A percentile compares a stretch with the other conserved stretches of the same genome.
Evolutionary conservation across 2,113 vertebrate species (phyloP).

Genomic region (Odontophorus gujanensis): DNA sequence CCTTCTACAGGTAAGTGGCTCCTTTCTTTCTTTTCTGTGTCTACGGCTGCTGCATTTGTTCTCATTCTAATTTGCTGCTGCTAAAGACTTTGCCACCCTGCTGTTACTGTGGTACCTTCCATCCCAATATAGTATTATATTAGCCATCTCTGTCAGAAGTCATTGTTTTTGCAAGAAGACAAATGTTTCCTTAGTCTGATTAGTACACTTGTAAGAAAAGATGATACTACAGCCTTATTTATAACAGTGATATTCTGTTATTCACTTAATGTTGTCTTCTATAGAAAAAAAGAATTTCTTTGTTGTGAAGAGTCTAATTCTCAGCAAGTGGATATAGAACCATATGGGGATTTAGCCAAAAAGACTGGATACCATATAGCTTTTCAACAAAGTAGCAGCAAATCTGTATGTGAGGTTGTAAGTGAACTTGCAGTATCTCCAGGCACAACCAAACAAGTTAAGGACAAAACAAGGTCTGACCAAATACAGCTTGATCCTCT

Average conservation of each 20-base stretch:
- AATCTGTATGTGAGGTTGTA: neutral
- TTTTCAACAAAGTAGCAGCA: neutral
- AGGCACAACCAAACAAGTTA: neutral
- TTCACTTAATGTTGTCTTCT: neutral
- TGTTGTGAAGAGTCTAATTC: neutral
- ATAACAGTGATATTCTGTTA: neutral
- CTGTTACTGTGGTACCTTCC: too few relatives aligned
- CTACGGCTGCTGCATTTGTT: too few relatives aligned
- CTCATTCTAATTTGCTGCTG: too few relatives aligned
- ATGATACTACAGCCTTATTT: neutral
- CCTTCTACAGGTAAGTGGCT: too few relatives aligned
- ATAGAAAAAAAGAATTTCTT: fast-evolving
- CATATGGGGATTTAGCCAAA: neutral
- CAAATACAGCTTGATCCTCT: neutral
- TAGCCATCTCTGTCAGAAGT: neutral
- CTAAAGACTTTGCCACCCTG: too few relatives aligned
- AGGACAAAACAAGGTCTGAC: neutral
- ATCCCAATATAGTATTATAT: too few relatives aligned
- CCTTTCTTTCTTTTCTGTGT: too few relatives aligned
- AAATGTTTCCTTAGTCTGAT: neutral
- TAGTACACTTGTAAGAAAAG: neutral
- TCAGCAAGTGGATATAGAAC: neutral
- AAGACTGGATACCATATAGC: neutral
- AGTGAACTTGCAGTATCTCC: neutral
- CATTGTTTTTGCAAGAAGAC: neutral